Conservation (phyloP, 2,113 vertebrate species). For the Petromus typicus region DNA sequence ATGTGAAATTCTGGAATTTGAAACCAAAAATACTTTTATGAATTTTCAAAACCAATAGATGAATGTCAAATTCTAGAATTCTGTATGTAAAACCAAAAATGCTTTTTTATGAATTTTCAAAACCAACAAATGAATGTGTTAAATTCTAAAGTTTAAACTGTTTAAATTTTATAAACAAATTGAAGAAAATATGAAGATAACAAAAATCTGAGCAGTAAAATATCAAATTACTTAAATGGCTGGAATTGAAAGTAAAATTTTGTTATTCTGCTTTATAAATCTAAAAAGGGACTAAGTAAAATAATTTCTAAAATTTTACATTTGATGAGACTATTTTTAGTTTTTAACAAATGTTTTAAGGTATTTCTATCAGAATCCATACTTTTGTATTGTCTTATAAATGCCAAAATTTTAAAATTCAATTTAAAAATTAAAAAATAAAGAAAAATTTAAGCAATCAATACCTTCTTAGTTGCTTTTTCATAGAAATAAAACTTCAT, state of each 20-base stretch:
- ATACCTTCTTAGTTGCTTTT: constrained; percentile 23
- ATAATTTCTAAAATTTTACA: constrained; percentile 14
- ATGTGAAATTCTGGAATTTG: constrained; percentile 10
- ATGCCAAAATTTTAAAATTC: constrained; percentile 2
- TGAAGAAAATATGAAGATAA: constrained; percentile 58
- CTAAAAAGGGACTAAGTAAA: constrained; percentile 45
- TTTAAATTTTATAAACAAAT: constrained; percentile 71
- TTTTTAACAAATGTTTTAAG: constrained; percentile 61
- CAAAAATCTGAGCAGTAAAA: constrained; percentile 61
- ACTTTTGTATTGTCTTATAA: constrained; percentile 39
- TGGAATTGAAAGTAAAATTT: constrained; percentile 52
- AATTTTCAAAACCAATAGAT: constrained; percentile 52
- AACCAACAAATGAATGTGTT: neutral
- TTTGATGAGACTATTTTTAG: constrained; percentile 41
- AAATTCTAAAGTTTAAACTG: constrained; percentile 52
- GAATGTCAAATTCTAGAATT: neutral
- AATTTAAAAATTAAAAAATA: constrained; percentile 31
- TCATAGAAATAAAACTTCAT: constrained; percentile 53
- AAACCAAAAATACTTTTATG: constrained; percentile 73
- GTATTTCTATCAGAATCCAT: constrained; percentile 50
- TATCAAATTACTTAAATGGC: constrained; percentile 50
- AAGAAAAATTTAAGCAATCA: constrained; percentile 55
- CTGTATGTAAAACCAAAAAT: constrained; percentile 64
- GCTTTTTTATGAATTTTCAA: constrained; percentile 62
- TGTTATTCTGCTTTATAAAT: constrained; percentile 59